These are phyloP conservation scores for Tinamus guttatus DNA, from an alignment of 2,113 vertebrate genomes.

Conservation along the genomic window DNA sequence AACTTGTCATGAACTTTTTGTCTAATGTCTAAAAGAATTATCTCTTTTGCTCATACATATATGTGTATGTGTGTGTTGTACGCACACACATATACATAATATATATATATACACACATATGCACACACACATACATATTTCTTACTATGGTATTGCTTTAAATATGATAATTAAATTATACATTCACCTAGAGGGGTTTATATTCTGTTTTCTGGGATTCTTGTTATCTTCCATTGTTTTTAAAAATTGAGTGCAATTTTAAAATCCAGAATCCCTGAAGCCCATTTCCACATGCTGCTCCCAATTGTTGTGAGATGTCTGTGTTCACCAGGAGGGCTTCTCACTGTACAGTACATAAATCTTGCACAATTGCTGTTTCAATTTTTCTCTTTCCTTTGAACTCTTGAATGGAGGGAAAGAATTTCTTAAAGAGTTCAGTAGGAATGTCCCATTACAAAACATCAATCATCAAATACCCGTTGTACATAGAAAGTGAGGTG, in stretches of 20 bases:
- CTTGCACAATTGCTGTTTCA: constrained; percentile 48
- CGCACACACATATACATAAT: not conserved
- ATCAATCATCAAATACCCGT: constrained; percentile 61
- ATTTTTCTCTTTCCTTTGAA: constrained; percentile 76
- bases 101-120: not conserved
- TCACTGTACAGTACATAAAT: constrained; percentile 76
- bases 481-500: constrained; percentile 68
- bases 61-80: too few species aligned
- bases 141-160: not conserved
- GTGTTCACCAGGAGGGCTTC: constrained; percentile 47
- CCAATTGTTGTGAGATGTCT: constrained; percentile 49
- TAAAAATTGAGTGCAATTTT: not conserved
- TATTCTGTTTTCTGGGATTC: not conserved
- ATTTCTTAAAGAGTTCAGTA: constrained; percentile 62
- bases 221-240: not conserved
- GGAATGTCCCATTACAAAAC: constrained; percentile 58
- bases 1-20: not conserved
- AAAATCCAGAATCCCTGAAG: constrained; percentile 37
- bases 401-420: constrained; percentile 57
- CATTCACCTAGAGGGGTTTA: not conserved
- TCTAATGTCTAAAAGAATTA: not conserved
- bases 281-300: constrained; percentile 7
- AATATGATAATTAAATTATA: not conserved
- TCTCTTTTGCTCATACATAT: not conserved
- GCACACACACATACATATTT: not conserved